Base-by-base conservation (phyloP, 2,113 vertebrate genomes). In the Camelus dromedarius region DNA sequence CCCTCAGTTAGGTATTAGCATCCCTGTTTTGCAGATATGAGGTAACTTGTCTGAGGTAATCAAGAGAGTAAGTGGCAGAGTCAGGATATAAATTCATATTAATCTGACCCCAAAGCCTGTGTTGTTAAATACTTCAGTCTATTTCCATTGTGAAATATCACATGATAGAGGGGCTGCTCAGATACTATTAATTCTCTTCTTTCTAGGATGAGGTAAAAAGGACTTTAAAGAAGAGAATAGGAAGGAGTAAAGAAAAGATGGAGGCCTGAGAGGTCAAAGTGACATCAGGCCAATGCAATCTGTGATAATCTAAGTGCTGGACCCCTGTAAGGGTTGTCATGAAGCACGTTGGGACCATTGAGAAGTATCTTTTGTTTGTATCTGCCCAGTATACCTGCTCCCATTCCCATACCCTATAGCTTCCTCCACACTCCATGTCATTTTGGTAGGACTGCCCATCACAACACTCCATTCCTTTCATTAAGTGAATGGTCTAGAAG, bases 51-150 rank as follows among this genome's bases (percentile, higher is more conserved):
- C 46, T 66, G 32, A 94, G 28, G 52, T 91, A 62, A 77, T 60
- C 50, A 79, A 81, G 24, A 50, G 7, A 48, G 11, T n/a, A 95
- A 90, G 54, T 38, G 32, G 38, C 26, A 75, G 50, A 89, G 3
- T 52, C 48, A 91, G 28, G 9, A 42, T 95, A 69, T 66, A 79
- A 79, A 93, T 20, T 67, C 26, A 38, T 35, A 92, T 92, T 66
- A 90, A 16, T 6, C 75, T 82, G 67, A 86, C 15, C 3, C 38
- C 19, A 50, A 89, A 73, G 19, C 10, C 58, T 50, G 20, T 12
- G 18, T 30, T 93, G 58, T 94, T 95, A 87, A 96, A 90, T 83
- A 66, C 30, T 56, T 84, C 75, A 92, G 9, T 66, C 6, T 60
- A 72, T 15, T 58, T 13, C 28, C 9, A 79, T 46, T 24, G 15